Evolutionary conservation across 1,140 invertebrate species (phyloP).

Genomic region (Hermatobates lingyangjiaoensis): DNA sequence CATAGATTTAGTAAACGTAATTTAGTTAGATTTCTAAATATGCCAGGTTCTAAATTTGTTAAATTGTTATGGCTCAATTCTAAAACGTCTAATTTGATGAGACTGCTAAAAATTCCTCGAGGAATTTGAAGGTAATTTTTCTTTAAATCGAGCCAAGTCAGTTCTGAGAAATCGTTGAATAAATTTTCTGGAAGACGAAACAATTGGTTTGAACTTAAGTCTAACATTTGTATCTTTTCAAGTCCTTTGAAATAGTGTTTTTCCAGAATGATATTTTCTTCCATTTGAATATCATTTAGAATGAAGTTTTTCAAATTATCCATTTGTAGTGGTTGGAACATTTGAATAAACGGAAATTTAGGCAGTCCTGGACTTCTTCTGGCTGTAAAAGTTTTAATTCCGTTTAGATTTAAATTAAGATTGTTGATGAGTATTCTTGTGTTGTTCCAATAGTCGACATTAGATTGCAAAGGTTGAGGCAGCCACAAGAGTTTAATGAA

Average conservation of each 20-base stretch:
- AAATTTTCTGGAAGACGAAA: constrained; percentile 34
- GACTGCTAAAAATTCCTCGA: constrained; percentile 18
- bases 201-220: constrained; percentile 28
- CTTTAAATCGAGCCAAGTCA: constrained; percentile 35
- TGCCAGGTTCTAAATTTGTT: constrained; percentile 29
- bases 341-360: not conserved
- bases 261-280: constrained; percentile 26
- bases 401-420: not conserved
- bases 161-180: constrained; percentile 31
- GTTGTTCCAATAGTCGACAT: not conserved
- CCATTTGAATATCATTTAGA: constrained; percentile 23
- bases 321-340: not conserved
- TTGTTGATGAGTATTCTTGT: not conserved
- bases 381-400: not conserved
- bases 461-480: not conserved
- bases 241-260: constrained; percentile 32
- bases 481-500: too few relatives aligned
- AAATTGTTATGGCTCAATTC: constrained; percentile 40
- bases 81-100: constrained; percentile 33
- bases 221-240: constrained; percentile 26
- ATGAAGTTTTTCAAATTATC: not conserved
- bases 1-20: constrained; percentile 36
- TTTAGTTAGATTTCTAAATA: constrained; percentile 35
- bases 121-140: constrained; percentile 29
- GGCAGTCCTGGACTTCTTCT: not conserved